These are phyloP conservation scores for Cerceris ruficornis DNA, from an alignment of 2,888 invertebrate species.

Conservation along the genomic window DNA sequence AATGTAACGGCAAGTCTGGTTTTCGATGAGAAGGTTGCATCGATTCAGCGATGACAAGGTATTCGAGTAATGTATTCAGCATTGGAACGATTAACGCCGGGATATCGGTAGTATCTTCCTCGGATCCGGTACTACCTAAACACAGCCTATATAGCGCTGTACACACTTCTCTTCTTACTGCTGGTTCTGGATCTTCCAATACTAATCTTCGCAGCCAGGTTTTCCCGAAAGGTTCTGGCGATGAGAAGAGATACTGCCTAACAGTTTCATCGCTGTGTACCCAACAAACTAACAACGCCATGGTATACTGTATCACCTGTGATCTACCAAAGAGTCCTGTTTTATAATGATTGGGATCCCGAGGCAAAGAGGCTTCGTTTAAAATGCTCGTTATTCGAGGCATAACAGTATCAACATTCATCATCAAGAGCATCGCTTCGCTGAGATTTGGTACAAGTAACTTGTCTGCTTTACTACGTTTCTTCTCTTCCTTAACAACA, in stretches of 20 bases:
- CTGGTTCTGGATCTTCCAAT: conserved; percentile 95
- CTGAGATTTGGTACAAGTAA: conserved; percentile 88
- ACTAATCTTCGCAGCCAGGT: conserved; percentile 92
- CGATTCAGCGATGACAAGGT: conserved; percentile 92
- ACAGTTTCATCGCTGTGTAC: conserved; percentile 93
- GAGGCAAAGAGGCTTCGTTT: conserved; percentile 91
- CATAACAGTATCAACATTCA: conserved; percentile 92
- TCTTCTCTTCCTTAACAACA: conserved; percentile 83
- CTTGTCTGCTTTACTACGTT: conserved; percentile 84
- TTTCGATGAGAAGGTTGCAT: conserved; percentile 86
- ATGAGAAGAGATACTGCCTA: conserved; percentile 89
- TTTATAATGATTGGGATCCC: conserved; percentile 92
- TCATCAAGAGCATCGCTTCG: conserved; percentile 90
- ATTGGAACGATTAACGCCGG: conserved; percentile 89
- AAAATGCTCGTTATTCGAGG: conserved; percentile 93
- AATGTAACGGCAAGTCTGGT: conserved; percentile 79
- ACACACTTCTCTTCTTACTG: conserved; percentile 95
- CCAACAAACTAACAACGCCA: conserved; percentile 96
- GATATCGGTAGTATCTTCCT: conserved; percentile 80
- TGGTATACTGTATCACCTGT: conserved; percentile 94
- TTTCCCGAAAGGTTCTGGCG: conserved; percentile 86
- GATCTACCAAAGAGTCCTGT: conserved; percentile 97
- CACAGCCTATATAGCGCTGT: conserved; percentile 95
- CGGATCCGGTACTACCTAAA: conserved; percentile 85
- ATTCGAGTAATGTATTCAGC: conserved; percentile 90